These are phyloP conservation scores for Clarias batrachus DNA, from an alignment of 2,113 vertebrate genomes.

Conservation along the genomic window DNA sequence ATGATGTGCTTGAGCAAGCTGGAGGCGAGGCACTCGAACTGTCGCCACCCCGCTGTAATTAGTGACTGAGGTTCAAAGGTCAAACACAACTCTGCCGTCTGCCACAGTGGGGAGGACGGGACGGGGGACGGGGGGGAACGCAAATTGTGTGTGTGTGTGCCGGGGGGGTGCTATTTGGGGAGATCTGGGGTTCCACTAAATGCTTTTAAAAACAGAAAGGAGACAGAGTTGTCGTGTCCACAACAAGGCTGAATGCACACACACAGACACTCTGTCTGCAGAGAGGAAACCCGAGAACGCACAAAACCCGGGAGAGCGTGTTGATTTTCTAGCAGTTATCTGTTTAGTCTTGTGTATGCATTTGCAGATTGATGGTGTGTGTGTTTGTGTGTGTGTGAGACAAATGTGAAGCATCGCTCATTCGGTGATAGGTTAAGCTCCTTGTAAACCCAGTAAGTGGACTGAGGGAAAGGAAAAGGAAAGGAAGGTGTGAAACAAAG, in stretches of 20 bases:
- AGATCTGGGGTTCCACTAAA: constrained; percentile 46
- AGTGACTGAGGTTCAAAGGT: constrained; percentile 86
- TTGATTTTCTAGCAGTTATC: constrained; percentile 69
- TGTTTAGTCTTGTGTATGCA: constrained; percentile 52
- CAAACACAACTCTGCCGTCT: constrained; percentile 78
- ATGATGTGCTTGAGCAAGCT: constrained; percentile 77
- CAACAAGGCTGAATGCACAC: constrained; percentile 16
- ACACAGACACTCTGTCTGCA: constrained; percentile 34
- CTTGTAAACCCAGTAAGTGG: constrained; percentile 28
- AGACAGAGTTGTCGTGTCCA: constrained; percentile 12
- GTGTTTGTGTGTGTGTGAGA: constrained; percentile 37
- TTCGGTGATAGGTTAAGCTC: constrained; percentile 32
- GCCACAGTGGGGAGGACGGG: constrained; percentile 77
- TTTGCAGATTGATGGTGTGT: constrained; percentile 34
- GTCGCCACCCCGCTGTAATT: constrained; percentile 93
- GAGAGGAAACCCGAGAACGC: constrained; percentile 66
- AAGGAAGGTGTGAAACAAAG: background rate
- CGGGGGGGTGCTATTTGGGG: constrained; percentile 66
- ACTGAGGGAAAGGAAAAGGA: constrained; percentile 7
- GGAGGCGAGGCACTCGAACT: constrained; percentile 83
- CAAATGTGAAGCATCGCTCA: constrained; percentile 46
- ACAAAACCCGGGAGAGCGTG: constrained; percentile 62
- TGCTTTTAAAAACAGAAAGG: constrained; percentile 54
- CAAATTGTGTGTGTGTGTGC: constrained; percentile 60
- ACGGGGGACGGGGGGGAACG: too few species aligned